Percentiles rank a stretch among this genome's conserved stretches.
Evolutionary conservation across 2,113 vertebrate species (phyloP).

Genomic region (Morphnarchus princeps): DNA sequence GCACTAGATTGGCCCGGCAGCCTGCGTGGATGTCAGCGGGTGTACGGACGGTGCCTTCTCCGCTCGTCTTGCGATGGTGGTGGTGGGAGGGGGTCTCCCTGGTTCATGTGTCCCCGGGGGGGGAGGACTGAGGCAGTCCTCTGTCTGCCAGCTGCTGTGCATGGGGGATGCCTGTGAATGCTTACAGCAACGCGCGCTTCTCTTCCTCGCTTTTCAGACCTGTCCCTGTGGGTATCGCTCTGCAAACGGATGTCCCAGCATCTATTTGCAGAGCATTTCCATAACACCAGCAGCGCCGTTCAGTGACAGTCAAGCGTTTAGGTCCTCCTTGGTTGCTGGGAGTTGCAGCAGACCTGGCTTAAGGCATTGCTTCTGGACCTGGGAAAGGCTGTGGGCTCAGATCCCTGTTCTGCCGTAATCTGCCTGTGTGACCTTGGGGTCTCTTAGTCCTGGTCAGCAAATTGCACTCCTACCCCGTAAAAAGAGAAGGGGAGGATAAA

Average conservation of each 20-base stretch:
- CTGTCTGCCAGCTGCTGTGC: not conserved
- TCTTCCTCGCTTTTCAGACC: not conserved
- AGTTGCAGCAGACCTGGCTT: not conserved
- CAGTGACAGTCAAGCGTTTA: fast-evolving
- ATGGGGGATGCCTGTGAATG: fast-evolving
- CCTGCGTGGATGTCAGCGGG: not conserved
- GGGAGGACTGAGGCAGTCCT: not conserved
- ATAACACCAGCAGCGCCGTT: fast-evolving
- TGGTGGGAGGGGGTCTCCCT: not conserved
- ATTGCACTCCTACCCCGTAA: fast-evolving
- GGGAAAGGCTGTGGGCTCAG: not conserved
- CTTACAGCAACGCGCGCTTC: fast-evolving
- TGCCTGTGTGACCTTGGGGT: not conserved
- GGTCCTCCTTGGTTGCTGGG: not conserved
- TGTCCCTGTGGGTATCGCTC: not conserved
- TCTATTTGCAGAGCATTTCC: not conserved
- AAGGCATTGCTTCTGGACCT: not conserved
- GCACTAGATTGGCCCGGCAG: not conserved
- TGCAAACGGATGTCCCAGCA: not conserved
- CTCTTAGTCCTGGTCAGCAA: not conserved
- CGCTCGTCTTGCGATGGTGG: fast-evolving
- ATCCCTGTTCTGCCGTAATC: not conserved
- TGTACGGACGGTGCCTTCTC: not conserved
- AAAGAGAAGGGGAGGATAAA: not conserved
- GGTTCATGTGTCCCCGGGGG: fast-evolving